Conservation (phyloP, 2,888 invertebrate species). For the Autographa gamma region DNA sequence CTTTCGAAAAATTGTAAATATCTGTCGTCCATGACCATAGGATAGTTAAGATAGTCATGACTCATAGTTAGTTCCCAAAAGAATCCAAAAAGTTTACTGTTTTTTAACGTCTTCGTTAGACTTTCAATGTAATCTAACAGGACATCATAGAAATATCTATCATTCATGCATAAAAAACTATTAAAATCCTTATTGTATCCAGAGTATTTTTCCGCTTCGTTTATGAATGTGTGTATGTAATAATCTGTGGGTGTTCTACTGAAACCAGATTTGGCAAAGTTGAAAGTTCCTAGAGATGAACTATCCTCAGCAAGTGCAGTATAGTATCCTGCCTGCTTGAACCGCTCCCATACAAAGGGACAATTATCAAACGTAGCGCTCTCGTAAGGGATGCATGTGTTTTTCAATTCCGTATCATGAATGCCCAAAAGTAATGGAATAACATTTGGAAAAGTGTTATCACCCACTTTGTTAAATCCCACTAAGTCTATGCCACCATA, state of each 20-base stretch:
- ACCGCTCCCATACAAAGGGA: conserved; percentile 95
- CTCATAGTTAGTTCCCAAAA: conserved; percentile 95
- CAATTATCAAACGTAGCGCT: conserved; percentile 93
- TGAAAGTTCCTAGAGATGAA: conserved; percentile 93
- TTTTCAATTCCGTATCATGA: conserved; percentile 90
- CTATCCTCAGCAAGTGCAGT: conserved; percentile 96
- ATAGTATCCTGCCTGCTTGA: conserved; percentile 91
- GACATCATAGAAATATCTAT: conserved; percentile 91
- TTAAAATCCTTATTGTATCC: conserved; percentile 91
- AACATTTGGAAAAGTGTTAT: conserved; percentile 97
- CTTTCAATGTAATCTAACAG: conserved; percentile 92
- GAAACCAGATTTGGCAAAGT: conserved; percentile 94
- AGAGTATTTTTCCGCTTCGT: conserved; percentile 90
- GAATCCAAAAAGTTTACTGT: conserved; percentile 92
- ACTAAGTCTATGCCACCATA: conserved; percentile 92
- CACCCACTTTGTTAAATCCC: conserved; percentile 97
- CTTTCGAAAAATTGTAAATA: conserved; percentile 89
- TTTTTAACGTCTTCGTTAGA: conserved; percentile 89
- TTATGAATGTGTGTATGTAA: conserved; percentile 93
- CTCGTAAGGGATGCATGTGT: conserved; percentile 90
- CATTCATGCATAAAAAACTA: conserved; percentile 91
- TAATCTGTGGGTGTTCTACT: conserved; percentile 94
- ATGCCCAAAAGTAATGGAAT: conserved; percentile 94
- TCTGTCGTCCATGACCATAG: conserved; percentile 91
- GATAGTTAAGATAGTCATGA: conserved; percentile 95